Base-by-base conservation (phyloP, 1,140 invertebrate species). In the Gryllus bimaculatus region DNA sequence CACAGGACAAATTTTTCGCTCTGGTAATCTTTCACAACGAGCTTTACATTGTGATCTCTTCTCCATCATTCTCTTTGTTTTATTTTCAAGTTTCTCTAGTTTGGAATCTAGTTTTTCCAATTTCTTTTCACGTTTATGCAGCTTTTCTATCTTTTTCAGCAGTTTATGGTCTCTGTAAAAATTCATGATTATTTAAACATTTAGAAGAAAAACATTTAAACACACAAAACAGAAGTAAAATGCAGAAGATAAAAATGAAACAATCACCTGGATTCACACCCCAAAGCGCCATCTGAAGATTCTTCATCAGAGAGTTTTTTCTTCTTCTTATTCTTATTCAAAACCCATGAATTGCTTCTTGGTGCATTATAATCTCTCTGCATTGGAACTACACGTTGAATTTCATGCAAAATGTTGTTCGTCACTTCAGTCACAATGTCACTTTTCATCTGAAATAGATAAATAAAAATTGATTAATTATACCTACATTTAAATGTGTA, bases 11-110 rank as follows among this genome's bases (percentile, higher is more conserved):
- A 10, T 66, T 8, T 79, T 77, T 48, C 75, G 48, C 74, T 79
- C 79, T 48, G 54, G 75, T 20, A 66, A 20, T 20, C 15, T 74
- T 21, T 79, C 54, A 74, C 47, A 49, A 39, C 78, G 8, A 20
- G 76, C 10, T 20, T 54, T 77, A 20, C 8, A 74, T 48, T 76
- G 79, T 8, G 21, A 39, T 80, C 83, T 82, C 80, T 85, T 86
- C 75, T 84, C 84, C 47, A 85, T 83, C n/a, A 84, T 82, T 79
- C 85, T 84, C 39, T 83, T 84, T 13, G 85, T 83, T 81, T 85
- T 86, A 18, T 80, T 81, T 76, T 85, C 85, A 15, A 85, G 76
- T 81, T 85, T 85, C 54, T 86, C 85, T 76, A 85, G 76, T 81
- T 85, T 85, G 5, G 74, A 81, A 74, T 83, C 83, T 10, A 85